Evolutionary conservation across 2,113 vertebrate species (phyloP).

Genomic region (Microtus pennsylvanicus): DNA sequence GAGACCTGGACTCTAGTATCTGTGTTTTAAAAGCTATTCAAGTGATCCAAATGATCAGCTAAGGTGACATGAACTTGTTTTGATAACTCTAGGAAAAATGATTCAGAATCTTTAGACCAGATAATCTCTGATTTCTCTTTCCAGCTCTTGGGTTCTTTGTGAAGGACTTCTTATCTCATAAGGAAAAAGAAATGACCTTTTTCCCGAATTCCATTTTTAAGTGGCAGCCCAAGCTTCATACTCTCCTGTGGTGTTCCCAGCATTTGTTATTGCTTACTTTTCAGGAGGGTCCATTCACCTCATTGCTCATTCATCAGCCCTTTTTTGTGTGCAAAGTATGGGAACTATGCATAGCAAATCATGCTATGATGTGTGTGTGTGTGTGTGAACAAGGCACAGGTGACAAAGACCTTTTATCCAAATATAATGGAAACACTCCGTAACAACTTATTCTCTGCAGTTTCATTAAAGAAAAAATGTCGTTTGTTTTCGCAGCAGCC

Average conservation of each 20-base stretch:
- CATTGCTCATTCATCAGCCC: conserved; percentile 7
- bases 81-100: background rate
- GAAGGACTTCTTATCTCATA: conserved; percentile 46
- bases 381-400: conserved; percentile 54
- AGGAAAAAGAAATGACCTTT: conserved; percentile 20
- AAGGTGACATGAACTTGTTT: background rate
- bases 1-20: background rate
- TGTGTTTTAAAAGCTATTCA: background rate
- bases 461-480: conserved; percentile 77
- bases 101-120: conserved; percentile 26
- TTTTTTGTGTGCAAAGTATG: conserved; percentile 46
- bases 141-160: background rate
- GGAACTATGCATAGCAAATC: conserved; percentile 62
- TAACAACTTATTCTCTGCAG: conserved; percentile 74
- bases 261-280: conserved; percentile 42
- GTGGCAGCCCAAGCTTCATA: background rate
- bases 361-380: conserved; percentile 71
- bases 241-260: background rate
- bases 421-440: conserved; percentile 76
- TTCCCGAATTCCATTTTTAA: conserved; percentile 46
- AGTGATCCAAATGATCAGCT: conserved; percentile 16
- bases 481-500: conserved; percentile 55
- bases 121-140: conserved; percentile 32
- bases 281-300: conserved; percentile 6
- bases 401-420: conserved; percentile 73